Base-by-base conservation (phyloP, 2,888 invertebrate species). In the Eupithecia subumbrata region DNA sequence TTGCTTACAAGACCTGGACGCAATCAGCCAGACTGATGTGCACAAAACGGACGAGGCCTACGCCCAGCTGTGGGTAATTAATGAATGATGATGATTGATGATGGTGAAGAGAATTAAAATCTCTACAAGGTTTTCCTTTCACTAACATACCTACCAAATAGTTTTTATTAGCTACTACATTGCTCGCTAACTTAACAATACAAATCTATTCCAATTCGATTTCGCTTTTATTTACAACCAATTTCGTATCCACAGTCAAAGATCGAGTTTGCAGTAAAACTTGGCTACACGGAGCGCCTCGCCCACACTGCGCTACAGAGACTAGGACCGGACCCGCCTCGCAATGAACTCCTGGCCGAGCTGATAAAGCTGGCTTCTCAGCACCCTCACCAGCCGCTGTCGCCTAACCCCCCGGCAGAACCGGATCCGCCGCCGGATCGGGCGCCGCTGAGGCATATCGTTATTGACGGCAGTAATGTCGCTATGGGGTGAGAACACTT, bases 401-500 rank as follows among this genome's bases (percentile, higher is more conserved):
- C 92, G 2, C 93, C 94, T 52, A 87, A 88, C 67, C 91, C 88
- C 70, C 89, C 88, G 45, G 80, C 84, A 0, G 92, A 91, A 75
- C 91, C 90, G 11, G 90, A 92, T 76, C 88, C 89, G 48, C 87
- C 91, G 9, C 87, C 91, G 1, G 95, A 95, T 45, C 84, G 91
- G 4, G 92, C 92, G 22, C 89, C 91, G 52, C 91, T 97, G 18
- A 92, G 98, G 76, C 97, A 97, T 75, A 97, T 99, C 79, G 98
- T 99, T 80, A 97, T 99, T 78, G 99, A 99, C 90, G 99, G 99
- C 84, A 98, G 98, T 90, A 99, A 99, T 90, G 98, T 99, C 30
- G 99, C 99, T 56, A 98, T 98, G 97, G 97, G 97, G 97, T 97
- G 89, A 74, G 22, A 11, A 40, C 1, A 67, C 22, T 22, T 40